phyloP scores from a whole-genome alignment of 2,113 vertebrate species.

The Cyprinus carpio region DNA sequence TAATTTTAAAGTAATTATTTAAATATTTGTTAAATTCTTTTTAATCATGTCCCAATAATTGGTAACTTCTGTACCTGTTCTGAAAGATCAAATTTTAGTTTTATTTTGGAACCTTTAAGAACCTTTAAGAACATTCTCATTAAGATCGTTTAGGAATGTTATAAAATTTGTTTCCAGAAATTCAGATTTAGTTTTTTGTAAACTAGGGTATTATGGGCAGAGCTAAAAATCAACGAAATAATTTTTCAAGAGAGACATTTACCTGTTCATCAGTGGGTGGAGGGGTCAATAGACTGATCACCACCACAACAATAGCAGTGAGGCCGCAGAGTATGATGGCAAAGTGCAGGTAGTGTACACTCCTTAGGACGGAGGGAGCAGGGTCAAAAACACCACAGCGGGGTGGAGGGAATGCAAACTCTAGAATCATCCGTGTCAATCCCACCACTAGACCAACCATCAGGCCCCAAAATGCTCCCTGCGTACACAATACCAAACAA shows the following conservation, averaged over 20 bases:
- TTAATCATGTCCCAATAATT: too few relatives aligned
- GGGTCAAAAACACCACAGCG: slow-evolving; percentile 78
- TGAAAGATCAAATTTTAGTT: too few relatives aligned
- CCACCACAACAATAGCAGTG: slow-evolving; percentile 63
- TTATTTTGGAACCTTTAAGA: too few relatives aligned
- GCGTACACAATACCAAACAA: slow-evolving; percentile 44
- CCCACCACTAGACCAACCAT: slow-evolving; percentile 85
- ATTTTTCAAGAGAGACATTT: slow-evolving; percentile 20
- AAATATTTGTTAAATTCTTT: too few relatives aligned
- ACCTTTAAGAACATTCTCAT: too few relatives aligned
- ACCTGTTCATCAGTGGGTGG: slow-evolving; percentile 75
- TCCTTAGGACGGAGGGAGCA: slow-evolving; percentile 74
- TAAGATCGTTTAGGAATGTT: too few relatives aligned
- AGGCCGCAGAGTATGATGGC: slow-evolving; percentile 82
- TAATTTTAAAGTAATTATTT: neutral
- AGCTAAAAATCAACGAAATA: neutral
- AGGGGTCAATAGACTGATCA: slow-evolving; percentile 78
- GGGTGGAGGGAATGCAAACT: slow-evolving; percentile 79
- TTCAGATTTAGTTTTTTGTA: too few relatives aligned
- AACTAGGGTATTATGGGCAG: too few relatives aligned
- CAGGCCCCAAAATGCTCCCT: slow-evolving; percentile 97
- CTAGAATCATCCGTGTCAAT: slow-evolving; percentile 84
- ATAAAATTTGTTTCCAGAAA: too few relatives aligned
- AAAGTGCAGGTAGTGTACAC: slow-evolving; percentile 92
- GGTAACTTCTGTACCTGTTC: too few relatives aligned